Percentiles rank a stretch among this genome's conserved stretches.
Evolutionary conservation across 2,113 vertebrate genomes (phyloP).

Genomic region (Lampris megalopsis): DNA sequence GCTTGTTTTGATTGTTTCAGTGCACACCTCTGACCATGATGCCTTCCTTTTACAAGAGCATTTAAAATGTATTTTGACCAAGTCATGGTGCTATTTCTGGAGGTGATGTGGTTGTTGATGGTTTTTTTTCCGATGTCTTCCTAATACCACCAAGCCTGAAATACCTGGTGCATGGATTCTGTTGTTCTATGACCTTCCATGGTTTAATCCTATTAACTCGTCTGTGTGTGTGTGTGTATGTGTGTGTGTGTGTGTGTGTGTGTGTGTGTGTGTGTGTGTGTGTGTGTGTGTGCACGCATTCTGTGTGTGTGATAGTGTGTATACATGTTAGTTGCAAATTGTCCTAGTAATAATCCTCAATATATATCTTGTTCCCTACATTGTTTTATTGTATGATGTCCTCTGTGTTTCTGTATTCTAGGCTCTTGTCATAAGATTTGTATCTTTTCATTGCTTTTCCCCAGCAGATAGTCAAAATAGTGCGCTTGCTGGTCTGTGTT

Average conservation of each 20-base stretch:
- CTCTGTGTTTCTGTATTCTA: conserved; percentile 29
- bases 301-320: background rate
- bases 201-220: background rate
- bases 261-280: no score
- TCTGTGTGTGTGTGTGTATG: background rate
- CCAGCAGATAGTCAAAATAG: conserved; percentile 15
- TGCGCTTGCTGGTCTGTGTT: conserved; percentile 1
- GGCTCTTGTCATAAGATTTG: conserved; percentile 42
- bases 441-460: conserved; percentile 48
- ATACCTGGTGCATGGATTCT: background rate
- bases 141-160: background rate
- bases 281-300: background rate
- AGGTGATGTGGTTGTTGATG: background rate
- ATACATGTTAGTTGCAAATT: conserved; percentile 4
- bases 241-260: background rate
- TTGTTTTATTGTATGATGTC: conserved; percentile 4
- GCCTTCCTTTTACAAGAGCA: background rate
- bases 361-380: conserved; percentile 31
- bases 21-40: background rate
- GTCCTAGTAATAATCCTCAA: conserved; percentile 22
- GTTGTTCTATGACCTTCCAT: background rate
- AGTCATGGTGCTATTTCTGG: background rate
- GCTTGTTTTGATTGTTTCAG: background rate
- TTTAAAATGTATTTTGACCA: background rate
- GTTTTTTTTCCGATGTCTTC: background rate